phyloP scores from a whole-genome alignment of 1,140 invertebrate species.

The Bathynomus jamesi region DNA sequence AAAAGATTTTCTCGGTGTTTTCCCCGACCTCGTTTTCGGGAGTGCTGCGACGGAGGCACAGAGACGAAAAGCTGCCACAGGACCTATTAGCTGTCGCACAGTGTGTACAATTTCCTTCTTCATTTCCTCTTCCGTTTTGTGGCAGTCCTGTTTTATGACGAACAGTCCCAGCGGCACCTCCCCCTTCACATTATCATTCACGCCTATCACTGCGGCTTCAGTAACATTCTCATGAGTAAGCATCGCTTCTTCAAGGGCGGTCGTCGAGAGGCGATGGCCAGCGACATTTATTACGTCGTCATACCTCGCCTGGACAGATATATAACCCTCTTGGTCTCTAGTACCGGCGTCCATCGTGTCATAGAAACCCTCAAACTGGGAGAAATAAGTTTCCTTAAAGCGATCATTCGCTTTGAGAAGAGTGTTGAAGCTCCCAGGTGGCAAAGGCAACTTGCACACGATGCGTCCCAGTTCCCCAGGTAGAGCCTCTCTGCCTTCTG shows the following conservation, averaged over 20 bases:
- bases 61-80: constrained; percentile 76
- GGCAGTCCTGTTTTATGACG: too few relatives aligned
- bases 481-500: constrained; percentile 57
- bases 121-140: too few relatives aligned
- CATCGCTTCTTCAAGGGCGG: constrained; percentile 80
- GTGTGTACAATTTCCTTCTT: too few relatives aligned
- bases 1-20: too few relatives aligned
- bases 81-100: too few relatives aligned
- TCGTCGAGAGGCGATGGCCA: constrained; percentile 79
- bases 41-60: constrained; percentile 65
- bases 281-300: constrained; percentile 96
- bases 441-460: too few relatives aligned
- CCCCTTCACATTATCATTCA: constrained; percentile 79
- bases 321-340: constrained; percentile 69
- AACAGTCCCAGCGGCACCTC: constrained; percentile 81
- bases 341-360: constrained; percentile 83
- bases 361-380: too few relatives aligned
- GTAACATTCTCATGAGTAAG: too few relatives aligned
- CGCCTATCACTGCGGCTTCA: constrained; percentile 79
- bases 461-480: constrained; percentile 66
- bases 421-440: constrained; percentile 67
- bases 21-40: constrained; percentile 67
- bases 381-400: too few relatives aligned
- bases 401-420: constrained; percentile 71
- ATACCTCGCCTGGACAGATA: constrained; percentile 78